These are phyloP conservation scores for Aphyosemion australe DNA, from an alignment of 2,113 vertebrate genomes.

Conservation along the genomic window DNA sequence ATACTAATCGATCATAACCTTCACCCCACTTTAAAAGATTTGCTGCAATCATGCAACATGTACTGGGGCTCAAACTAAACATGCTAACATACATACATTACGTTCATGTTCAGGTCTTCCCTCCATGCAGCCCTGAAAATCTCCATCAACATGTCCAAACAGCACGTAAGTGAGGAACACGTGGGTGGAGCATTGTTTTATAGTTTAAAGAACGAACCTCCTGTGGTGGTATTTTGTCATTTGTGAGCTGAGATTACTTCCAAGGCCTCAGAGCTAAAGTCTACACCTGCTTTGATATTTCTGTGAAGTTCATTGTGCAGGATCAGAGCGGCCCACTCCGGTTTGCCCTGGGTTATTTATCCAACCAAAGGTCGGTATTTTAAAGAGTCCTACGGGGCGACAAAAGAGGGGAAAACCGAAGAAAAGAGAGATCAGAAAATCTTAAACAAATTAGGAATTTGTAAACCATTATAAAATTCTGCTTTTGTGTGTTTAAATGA, in stretches of 20 bases:
- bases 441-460: conserved; percentile 63
- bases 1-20: too few species aligned
- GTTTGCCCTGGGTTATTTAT: conserved; percentile 71
- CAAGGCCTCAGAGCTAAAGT: conserved; percentile 48
- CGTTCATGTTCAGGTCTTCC: too few species aligned
- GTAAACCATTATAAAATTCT: conserved; percentile 47
- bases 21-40: too few species aligned
- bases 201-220: conserved; percentile 70
- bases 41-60: too few species aligned
- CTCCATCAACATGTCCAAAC: conserved; percentile 63
- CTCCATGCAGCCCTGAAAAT: conserved; percentile 16
- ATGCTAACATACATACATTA: too few species aligned
- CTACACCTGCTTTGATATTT: conserved; percentile 74
- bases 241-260: conserved; percentile 49
- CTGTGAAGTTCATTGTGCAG: conserved; percentile 49
- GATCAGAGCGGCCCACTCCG: conserved; percentile 42
- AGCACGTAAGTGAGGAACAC: conserved; percentile 57
- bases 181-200: conserved; percentile 62
- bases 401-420: conserved; percentile 47
- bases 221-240: conserved; percentile 64
- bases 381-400: conserved; percentile 54
- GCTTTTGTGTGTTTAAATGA: conserved; percentile 36
- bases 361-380: conserved; percentile 58
- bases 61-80: too few species aligned
- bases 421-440: conserved; percentile 54